A percentile compares a stretch with the other conserved stretches of the same genome.
These are phyloP conservation scores for Barbus barbus DNA, from an alignment of 2,113 vertebrate species.

Conservation along the genomic window DNA sequence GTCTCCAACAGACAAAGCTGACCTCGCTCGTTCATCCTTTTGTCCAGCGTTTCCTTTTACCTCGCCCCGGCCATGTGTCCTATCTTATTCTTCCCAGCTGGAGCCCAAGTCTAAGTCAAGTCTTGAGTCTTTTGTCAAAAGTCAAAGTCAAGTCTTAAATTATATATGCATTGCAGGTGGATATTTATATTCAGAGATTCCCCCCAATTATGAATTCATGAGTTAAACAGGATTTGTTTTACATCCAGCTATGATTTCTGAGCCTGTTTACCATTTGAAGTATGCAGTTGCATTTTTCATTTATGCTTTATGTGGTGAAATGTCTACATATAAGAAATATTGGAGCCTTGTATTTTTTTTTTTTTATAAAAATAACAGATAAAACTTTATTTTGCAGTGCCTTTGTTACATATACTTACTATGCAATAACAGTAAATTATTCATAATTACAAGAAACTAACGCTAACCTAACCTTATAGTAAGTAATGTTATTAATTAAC, in stretches of 20 bases:
- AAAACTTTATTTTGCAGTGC: not conserved
- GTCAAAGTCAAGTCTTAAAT: constrained; percentile 9
- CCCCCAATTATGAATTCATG: not conserved
- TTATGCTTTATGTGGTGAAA: not conserved
- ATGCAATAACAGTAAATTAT: not conserved
- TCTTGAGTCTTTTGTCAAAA: constrained; percentile 1
- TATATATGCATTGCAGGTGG: not conserved
- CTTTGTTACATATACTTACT: not conserved
- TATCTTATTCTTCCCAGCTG: constrained; percentile 32
- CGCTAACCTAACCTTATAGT: not conserved
- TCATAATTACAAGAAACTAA: not conserved
- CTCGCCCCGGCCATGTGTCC: constrained; percentile 60
- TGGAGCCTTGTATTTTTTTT: too few species aligned
- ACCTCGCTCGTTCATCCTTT: constrained; percentile 68
- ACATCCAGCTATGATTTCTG: not conserved
- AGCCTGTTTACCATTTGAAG: not conserved
- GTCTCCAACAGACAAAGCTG: constrained; percentile 22
- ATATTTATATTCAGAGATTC: not conserved
- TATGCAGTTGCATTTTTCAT: not conserved
- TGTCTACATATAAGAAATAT: not conserved
- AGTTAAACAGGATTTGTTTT: not conserved
- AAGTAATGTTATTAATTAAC: too few species aligned
- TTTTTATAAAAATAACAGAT: not conserved
- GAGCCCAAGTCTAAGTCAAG: constrained; percentile 10
- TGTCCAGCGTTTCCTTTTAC: constrained; percentile 60